Conservation (phyloP, 2,113 vertebrate genomes). For the Cyphomyrus discorhynchus region DNA sequence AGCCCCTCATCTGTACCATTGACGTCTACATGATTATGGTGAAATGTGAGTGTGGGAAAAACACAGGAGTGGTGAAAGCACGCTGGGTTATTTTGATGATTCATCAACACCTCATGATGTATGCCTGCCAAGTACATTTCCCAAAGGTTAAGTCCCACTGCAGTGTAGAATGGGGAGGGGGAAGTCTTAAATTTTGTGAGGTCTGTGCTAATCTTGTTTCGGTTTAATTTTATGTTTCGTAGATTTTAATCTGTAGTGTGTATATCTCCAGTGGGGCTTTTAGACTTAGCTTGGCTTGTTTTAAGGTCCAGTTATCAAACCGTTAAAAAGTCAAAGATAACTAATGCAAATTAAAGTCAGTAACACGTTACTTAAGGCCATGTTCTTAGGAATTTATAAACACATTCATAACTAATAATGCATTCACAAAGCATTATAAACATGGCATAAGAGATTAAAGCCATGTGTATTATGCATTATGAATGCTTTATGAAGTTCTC, state of each 20-base stretch:
- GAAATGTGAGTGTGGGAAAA: conserved; percentile 72
- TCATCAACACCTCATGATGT: not conserved
- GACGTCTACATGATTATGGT: conserved; percentile 99
- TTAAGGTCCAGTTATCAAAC: not conserved
- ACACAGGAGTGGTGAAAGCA: not conserved
- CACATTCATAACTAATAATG: too few species aligned
- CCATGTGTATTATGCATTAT: too few species aligned
- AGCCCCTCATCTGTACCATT: conserved; percentile 89
- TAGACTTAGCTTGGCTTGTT: not conserved
- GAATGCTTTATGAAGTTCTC: too few species aligned
- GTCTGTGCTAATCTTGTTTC: not conserved
- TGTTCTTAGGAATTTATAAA: too few species aligned
- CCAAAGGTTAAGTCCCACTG: not conserved
- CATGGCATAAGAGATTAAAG: too few species aligned
- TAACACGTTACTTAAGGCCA: too few species aligned
- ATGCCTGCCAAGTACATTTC: not conserved
- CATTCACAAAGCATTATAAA: too few species aligned
- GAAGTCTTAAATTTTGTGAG: not conserved
- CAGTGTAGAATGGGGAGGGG: not conserved
- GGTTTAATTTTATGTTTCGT: not conserved
- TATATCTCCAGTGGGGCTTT: not conserved
- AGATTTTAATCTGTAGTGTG: not conserved
- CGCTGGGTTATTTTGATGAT: not conserved
- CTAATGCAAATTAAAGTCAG: not conserved
- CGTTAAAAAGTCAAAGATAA: not conserved